Evolutionary conservation across 2,113 vertebrate species (phyloP).

Genomic region (Pungitius pungitius): DNA sequence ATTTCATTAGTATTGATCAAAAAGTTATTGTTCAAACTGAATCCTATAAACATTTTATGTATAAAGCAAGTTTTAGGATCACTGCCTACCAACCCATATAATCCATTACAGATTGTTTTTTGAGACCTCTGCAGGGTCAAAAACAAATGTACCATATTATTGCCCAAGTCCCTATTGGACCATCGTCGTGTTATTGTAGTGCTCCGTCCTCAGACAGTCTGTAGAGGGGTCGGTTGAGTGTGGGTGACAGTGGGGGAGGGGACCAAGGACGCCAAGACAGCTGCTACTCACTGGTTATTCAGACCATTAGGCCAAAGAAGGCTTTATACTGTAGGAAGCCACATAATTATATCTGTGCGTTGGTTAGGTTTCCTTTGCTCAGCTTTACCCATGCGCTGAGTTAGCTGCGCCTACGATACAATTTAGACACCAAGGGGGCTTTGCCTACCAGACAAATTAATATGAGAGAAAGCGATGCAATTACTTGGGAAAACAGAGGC

Average conservation of each 20-base stretch:
- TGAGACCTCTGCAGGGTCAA: background rate
- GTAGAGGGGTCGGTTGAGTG: background rate
- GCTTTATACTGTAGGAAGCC: constrained; percentile 35
- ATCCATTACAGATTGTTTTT: background rate
- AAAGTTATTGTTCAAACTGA: background rate
- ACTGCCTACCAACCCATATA: no score
- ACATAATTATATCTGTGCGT: background rate
- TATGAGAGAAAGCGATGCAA: background rate
- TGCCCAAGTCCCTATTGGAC: background rate
- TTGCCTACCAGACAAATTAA: constrained; percentile 13
- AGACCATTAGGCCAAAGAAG: constrained; percentile 21
- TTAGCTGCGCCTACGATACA: background rate
- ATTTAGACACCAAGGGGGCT: background rate
- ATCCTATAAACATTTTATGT: background rate
- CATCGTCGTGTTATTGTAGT: constrained; percentile 27
- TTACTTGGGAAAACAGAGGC: background rate
- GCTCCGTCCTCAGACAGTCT: background rate
- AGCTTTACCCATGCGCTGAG: background rate
- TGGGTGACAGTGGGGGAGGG: constrained; percentile 35
- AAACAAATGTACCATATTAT: constrained; percentile 1
- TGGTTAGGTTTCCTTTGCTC: background rate
- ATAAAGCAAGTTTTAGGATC: background rate
- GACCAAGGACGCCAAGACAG: constrained; percentile 24
- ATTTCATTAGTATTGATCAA: background rate
- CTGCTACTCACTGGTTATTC: constrained; percentile 41